Evolutionary conservation across 1,140 invertebrate species (phyloP).

Genomic region (Aplysia californica): DNA sequence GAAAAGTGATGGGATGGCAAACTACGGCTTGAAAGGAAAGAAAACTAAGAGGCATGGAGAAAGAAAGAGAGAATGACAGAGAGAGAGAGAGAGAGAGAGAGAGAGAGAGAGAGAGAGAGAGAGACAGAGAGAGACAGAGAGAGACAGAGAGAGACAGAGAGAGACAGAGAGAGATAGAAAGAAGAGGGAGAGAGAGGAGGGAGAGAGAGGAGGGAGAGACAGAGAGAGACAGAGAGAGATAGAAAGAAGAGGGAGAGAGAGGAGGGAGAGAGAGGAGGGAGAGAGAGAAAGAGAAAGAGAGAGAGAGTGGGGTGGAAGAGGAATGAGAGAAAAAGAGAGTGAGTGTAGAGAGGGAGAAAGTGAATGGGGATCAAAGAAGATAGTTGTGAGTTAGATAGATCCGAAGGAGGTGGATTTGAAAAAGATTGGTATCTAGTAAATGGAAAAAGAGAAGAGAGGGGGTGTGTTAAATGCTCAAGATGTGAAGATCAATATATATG

Average conservation of each 20-base stretch:
- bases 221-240: background rate
- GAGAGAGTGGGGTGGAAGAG: background rate
- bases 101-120: background rate
- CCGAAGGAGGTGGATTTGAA: no score
- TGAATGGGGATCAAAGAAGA: background rate
- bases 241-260: background rate
- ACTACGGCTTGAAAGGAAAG: background rate
- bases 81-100: background rate
- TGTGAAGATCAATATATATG: no score
- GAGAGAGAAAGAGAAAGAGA: conserved; percentile 14
- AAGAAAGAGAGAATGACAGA: background rate
- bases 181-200: background rate
- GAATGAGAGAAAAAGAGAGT: background rate
- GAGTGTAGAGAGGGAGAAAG: conserved; percentile 1
- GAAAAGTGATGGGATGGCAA: no score
- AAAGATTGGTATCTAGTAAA: no score
- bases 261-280: background rate
- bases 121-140: background rate
- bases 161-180: background rate
- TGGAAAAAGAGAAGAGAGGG: no score
- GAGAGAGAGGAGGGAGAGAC: background rate
- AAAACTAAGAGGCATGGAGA: background rate
- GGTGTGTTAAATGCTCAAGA: no score
- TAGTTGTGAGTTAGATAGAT: no score
- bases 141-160: conserved; percentile 1